These are phyloP conservation scores for Plebejus argus DNA, from an alignment of 2,888 invertebrate species.

Conservation along the genomic window DNA sequence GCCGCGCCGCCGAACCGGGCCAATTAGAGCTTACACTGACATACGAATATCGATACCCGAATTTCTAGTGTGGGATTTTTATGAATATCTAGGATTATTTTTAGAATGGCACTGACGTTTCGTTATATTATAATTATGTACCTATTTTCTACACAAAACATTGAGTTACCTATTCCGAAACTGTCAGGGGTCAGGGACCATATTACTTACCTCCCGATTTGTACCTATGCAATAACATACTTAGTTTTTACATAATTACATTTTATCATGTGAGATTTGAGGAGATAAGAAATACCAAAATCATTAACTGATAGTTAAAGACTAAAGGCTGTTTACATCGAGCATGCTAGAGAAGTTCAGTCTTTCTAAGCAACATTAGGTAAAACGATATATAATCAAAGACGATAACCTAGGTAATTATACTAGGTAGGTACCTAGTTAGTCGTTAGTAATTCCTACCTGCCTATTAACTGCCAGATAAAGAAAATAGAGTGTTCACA, in stretches of 20 bases:
- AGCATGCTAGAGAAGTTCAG: background rate
- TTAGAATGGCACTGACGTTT: background rate
- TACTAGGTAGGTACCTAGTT: too few relatives aligned
- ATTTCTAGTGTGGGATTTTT: slow-evolving; percentile 15
- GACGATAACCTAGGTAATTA: too few relatives aligned
- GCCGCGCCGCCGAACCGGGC: slow-evolving; percentile 59
- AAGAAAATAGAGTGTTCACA: background rate
- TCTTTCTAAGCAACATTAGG: too few relatives aligned
- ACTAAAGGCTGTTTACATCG: background rate
- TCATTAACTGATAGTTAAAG: too few relatives aligned
- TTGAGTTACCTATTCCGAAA: too few relatives aligned
- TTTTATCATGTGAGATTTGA: background rate
- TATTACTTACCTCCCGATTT: too few relatives aligned
- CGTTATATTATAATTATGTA: too few relatives aligned
- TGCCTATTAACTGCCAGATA: background rate
- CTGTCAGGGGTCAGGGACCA: too few relatives aligned
- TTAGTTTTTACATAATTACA: background rate
- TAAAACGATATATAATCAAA: too few relatives aligned
- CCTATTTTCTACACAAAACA: too few relatives aligned
- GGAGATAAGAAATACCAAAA: background rate
- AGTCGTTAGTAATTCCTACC: background rate
- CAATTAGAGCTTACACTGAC: slow-evolving; percentile 69
- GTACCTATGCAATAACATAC: too few relatives aligned
- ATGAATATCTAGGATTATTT: slow-evolving; percentile 7
- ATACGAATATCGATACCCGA: slow-evolving; percentile 32